These are phyloP conservation scores for Erythrocebus patas DNA, from an alignment of 2,113 vertebrate genomes.

Conservation along the genomic window DNA sequence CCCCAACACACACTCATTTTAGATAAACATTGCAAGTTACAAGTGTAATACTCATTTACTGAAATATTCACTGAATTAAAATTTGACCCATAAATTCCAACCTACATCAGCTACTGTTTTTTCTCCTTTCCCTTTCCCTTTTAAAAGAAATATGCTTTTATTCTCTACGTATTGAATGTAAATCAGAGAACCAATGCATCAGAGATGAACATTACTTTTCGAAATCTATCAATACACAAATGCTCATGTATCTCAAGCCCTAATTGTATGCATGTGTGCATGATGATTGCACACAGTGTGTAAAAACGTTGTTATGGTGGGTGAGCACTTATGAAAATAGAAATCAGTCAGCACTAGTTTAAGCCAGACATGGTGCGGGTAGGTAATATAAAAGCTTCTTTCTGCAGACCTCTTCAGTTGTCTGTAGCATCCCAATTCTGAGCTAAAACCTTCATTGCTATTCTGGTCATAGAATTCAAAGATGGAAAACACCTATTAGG, in stretches of 20 bases:
- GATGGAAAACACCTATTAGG: conserved; percentile 76
- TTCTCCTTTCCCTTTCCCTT: neutral
- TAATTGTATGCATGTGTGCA: conserved; percentile 48
- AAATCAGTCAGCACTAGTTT: conserved; percentile 53
- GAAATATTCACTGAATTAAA: conserved; percentile 68
- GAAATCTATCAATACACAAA: conserved; percentile 55
- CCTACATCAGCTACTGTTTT: conserved; percentile 31
- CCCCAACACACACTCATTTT: neutral
- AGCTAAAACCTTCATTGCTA: conserved; percentile 76
- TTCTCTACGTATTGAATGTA: conserved; percentile 50
- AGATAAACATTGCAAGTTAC: conserved; percentile 56
- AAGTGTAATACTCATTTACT: conserved; percentile 48
- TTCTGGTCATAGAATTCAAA: conserved; percentile 74
- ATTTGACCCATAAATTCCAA: conserved; percentile 66
- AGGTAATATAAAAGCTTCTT: conserved; percentile 57
- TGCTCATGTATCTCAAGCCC: neutral
- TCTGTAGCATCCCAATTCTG: conserved; percentile 62
- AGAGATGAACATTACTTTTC: conserved; percentile 50
- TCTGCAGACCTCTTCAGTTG: conserved; percentile 63
- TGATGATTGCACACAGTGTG: conserved; percentile 5
- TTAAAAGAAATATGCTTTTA: conserved; percentile 62
- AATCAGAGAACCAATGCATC: conserved; percentile 50
- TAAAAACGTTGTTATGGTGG: conserved; percentile 30
- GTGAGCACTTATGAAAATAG: conserved; percentile 63
- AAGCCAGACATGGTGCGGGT: conserved; percentile 47